A percentile compares a stretch with the other conserved stretches of the same genome.
These are phyloP conservation scores for Myotis davidii DNA, from an alignment of 2,113 vertebrate species.

Conservation along the genomic window DNA sequence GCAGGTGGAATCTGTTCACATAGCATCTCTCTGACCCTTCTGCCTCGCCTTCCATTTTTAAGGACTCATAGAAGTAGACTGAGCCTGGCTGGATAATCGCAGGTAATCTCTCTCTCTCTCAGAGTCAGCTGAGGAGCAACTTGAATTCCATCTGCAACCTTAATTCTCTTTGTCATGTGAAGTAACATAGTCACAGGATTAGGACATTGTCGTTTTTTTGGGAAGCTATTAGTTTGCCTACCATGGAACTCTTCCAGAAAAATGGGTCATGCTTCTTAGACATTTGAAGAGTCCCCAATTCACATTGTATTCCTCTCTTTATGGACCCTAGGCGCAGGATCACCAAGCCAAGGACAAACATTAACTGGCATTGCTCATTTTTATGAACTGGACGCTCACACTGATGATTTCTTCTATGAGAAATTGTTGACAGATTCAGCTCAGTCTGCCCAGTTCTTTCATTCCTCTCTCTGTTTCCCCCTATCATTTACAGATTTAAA, in stretches of 20 bases:
- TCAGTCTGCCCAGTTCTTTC: slow-evolving; percentile 4
- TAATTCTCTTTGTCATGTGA: background rate
- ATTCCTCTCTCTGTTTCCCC: background rate
- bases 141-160: background rate
- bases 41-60: background rate
- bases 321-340: background rate
- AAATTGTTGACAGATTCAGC: background rate
- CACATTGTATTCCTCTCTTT: slow-evolving; percentile 55
- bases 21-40: background rate
- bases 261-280: slow-evolving; percentile 66
- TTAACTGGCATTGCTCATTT: slow-evolving; percentile 21
- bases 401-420: background rate
- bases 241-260: slow-evolving; percentile 52
- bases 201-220: background rate
- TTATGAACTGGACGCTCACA: background rate
- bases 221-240: background rate
- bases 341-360: slow-evolving; percentile 42
- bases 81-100: background rate
- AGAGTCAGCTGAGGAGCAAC: background rate
- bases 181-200: background rate
- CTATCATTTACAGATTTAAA: slow-evolving; percentile 13
- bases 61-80: background rate
- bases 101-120: background rate
- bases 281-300: slow-evolving; percentile 62
- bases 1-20: background rate